Evolutionary conservation across 2,113 vertebrate species (phyloP), one percentile per base, ranked within the genome.

Genomic region (Poeciliopsis turrubarensis): DNA sequence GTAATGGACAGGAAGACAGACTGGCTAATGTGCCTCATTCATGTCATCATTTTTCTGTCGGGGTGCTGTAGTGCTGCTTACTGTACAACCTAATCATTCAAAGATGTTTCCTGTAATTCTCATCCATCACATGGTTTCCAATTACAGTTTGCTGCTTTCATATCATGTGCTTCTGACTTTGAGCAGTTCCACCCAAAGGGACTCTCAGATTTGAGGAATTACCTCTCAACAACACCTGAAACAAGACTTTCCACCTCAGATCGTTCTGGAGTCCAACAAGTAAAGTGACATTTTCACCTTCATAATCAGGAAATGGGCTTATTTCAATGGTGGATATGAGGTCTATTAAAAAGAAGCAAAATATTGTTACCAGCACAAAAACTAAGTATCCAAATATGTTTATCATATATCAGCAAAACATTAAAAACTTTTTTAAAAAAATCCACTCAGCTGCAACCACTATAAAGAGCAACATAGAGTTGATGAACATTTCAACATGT

Each of bases 101-200:
- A 29, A 57, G 9, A 37, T 60, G 73, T 70, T 81, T 79, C 81
- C 72, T 74, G 66, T 79, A 71, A 70, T 65, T 75, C 61, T 65
- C 30, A 17, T 29, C 63, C 67, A 64, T 60, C 30, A 65, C 30
- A 72, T 8, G 25, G 68, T 78, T 78, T 81, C 66, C 25, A 34
- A 69, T 81, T 75, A 72, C 77, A 72, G 31, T 15, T 60, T 65
- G 4, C 57, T 57, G 27, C 26, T 54, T 47, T 70, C 64, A n/a
- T 71, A 9, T 60, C 66, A n/a, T 71, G 12, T 60, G 14, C 66
- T 4, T 60, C 51, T 61, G 26, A 67, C 66, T 62, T 32, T 61
- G 9, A 29, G 15, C 8, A 60, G 11, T 63, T 62, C 15, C 27
- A 2, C 44, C 4, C 44, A 47, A 73, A 26, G 27, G 39, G 64